These are phyloP conservation scores for Neodiprion fabricii DNA, from an alignment of 1,140 invertebrate species.

Conservation along the genomic window DNA sequence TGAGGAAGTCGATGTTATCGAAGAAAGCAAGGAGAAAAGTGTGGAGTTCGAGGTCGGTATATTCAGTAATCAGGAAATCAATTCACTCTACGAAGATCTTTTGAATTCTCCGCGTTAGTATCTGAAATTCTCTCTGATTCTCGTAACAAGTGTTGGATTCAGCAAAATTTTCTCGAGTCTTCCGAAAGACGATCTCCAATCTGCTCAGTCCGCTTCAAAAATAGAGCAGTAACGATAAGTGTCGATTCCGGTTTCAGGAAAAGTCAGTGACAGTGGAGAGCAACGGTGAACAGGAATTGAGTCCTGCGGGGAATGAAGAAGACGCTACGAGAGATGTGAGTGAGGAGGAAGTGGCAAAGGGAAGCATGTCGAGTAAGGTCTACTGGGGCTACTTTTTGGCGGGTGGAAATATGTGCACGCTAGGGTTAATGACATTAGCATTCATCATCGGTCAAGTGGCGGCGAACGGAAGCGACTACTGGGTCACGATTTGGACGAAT, in stretches of 20 bases:
- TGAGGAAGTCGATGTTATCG: constrained; percentile 29
- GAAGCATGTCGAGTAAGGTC: constrained; percentile 65
- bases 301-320: constrained; percentile 19
- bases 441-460: constrained; percentile 73
- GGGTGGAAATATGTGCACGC: constrained; percentile 67
- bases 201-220: too few relatives aligned
- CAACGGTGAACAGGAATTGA: too few relatives aligned
- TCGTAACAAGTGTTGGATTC: too few relatives aligned
- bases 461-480: constrained; percentile 79
- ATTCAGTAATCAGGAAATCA: too few relatives aligned
- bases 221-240: too few relatives aligned
- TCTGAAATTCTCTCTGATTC: too few relatives aligned
- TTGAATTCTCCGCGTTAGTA: too few relatives aligned
- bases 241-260: too few relatives aligned
- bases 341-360: constrained; percentile 53
- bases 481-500: constrained; percentile 78
- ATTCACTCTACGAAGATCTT: too few relatives aligned
- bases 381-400: constrained; percentile 72
- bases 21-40: constrained; percentile 46
- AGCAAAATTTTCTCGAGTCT: too few relatives aligned
- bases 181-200: too few relatives aligned
- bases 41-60: constrained; percentile 27
- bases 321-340: constrained; percentile 26
- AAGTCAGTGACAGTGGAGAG: too few relatives aligned
- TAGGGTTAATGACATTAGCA: constrained; percentile 65